These are phyloP conservation scores for Timandra comae DNA, from an alignment of 2,888 invertebrate species.

Conservation along the genomic window DNA sequence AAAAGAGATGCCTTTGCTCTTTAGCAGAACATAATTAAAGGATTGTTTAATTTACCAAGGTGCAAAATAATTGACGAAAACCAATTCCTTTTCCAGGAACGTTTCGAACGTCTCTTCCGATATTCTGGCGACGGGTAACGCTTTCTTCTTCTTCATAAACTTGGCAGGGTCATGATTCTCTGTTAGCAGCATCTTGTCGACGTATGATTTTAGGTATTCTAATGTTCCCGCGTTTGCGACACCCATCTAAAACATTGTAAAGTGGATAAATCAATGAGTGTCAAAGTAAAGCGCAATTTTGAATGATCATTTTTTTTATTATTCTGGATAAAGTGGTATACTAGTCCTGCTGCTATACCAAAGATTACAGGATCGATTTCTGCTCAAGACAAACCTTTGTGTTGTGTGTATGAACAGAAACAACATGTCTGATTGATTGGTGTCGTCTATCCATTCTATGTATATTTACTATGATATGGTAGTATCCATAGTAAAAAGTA, in stretches of 20 bases:
- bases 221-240: constrained; percentile 82
- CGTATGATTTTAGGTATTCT: constrained; percentile 82
- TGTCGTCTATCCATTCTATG: too few species aligned
- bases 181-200: constrained; percentile 79
- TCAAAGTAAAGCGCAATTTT: too few species aligned
- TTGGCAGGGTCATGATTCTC: constrained; percentile 68
- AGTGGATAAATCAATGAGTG: not conserved
- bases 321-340: too few species aligned
- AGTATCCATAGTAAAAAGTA: too few species aligned
- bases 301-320: too few species aligned
- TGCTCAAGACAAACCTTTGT: too few species aligned
- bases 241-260: constrained; percentile 76
- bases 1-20: too few species aligned
- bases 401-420: too few species aligned
- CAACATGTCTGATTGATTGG: too few species aligned
- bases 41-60: constrained; percentile 86
- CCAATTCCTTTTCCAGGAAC: constrained; percentile 81
- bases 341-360: too few species aligned
- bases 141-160: constrained; percentile 67
- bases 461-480: too few species aligned
- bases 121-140: constrained; percentile 76
- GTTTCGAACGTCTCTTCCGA: constrained; percentile 84
- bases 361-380: not conserved
- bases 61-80: constrained; percentile 92
- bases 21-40: too few species aligned